Base-by-base conservation (phyloP, 2,113 vertebrate species). In the Psephotus haematonotus region DNA sequence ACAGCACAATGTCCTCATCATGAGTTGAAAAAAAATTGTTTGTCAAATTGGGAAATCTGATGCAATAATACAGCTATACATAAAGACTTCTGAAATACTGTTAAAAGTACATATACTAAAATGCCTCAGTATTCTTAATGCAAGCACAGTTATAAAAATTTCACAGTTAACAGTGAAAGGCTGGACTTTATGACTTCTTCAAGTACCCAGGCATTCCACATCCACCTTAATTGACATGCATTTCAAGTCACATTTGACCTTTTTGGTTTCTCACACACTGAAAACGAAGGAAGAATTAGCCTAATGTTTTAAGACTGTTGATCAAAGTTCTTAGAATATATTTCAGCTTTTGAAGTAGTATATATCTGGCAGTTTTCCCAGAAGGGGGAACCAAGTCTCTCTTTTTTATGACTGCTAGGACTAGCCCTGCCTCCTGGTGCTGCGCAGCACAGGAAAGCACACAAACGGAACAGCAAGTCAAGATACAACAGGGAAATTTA, bases 291-390 rank as follows among this genome's bases (percentile, higher is more conserved):
- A 88, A 93, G 88, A 95, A 96, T 94, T 96, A 96, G 62, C 59
- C 49, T 91, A 91, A 94, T 87, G 70, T 91, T 96, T 94, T 94
- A 94, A 92, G 93, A 95, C 91, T 87, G 77, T 84, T 96, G 92
- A 95, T 97, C 95, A 93, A 96, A 91, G 92, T 84, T 95, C 77
- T 79, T 49, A 11, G 60, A 93, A 84, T 75, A 27, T 49, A 88
- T 91, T 93, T 92, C 80, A 93, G 86, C 90, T 96, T 95, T 94
- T 96, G 92, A 96, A 96, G 90, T 57, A 93, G 55, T 47, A n/a
- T 17, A 15, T 86, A 75, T 71, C 86, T 95, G 90, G 88, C 95
- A 94, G 55, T 53, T 82, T 90, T 96, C 96, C 95, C 93, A 96
- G 95, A 96, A 96, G 86, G 88, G 71, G 72, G 77, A 97, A 96